Evolutionary conservation across 2,888 invertebrate species (phyloP), one percentile per base, ranked within the genome.

Genomic region (Ophion obscuratus): DNA sequence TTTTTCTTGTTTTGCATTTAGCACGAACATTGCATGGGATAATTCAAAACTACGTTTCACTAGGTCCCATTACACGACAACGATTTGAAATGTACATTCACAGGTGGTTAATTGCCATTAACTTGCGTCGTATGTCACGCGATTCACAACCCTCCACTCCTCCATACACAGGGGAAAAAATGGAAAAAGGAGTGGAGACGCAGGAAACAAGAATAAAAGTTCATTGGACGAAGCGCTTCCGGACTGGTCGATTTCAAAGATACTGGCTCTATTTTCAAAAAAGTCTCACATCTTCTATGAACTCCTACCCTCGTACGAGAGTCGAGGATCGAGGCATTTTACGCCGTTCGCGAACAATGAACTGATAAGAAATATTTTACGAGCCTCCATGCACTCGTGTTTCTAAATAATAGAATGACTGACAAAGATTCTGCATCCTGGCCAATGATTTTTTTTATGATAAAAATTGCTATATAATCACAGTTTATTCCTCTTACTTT

Each of bases 71-170:
- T 57, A 27, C 68, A 47, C 40, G 40, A 59, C 57, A 24, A 14
- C 27, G 27, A 61, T 70, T 44, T 57, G 61, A 40, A 66, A 78
- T 70, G 61, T 70, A n/a, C 59, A 17, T 11, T 78, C 61, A 78
- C 78, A 78, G 61, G 68, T 78, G 78, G 78, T 78, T 68, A 68
- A 61, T 78, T 27, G 78, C 68, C 68, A 68, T 61, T 68, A 24
- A 68, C 44, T 68, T 5, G 36, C 27, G 44, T 68, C 68, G 68
- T 78, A 61, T 78, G 61, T 68, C 61, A 40, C 44, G 57, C 68
- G 68, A 61, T 68, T 78, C 61, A 53, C n/a, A 68, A 36, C 36
- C 61, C 17, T 14, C 11, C 31, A 67, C 14, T 47, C 20, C 36
- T 6, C 11, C 68, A 24, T n/a, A 61, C 44, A 40, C n/a, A 61